Percentiles rank a stretch among this genome's conserved stretches.
Evolutionary conservation across 2,113 vertebrate genomes (phyloP).

Genomic region (Apus apus): DNA sequence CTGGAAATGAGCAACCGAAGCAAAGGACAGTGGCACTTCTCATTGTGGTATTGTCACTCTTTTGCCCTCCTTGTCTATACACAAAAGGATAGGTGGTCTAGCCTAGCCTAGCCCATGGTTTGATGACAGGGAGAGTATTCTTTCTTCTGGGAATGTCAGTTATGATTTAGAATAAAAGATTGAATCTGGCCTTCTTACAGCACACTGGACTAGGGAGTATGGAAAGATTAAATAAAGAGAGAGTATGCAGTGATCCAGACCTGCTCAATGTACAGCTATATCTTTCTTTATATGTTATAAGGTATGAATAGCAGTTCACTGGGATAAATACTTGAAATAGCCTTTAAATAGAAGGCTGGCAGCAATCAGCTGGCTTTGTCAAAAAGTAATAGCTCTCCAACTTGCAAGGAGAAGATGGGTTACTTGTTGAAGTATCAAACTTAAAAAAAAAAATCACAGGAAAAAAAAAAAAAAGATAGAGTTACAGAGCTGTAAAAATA

Average conservation of each 20-base stretch:
- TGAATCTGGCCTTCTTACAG: background rate
- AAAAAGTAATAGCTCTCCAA: background rate
- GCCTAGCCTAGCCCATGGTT: background rate
- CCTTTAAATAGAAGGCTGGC: background rate
- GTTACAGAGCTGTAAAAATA: background rate
- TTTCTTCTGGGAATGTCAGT: background rate
- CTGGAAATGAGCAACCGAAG: background rate
- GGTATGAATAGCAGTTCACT: background rate
- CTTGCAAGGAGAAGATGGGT: background rate
- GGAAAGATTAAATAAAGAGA: background rate
- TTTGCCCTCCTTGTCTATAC: background rate
- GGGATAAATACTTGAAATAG: constrained; percentile 24
- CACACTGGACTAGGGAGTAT: background rate
- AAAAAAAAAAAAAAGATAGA: background rate
- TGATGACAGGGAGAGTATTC: background rate
- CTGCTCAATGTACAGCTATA: background rate
- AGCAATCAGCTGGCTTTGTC: constrained; percentile 44
- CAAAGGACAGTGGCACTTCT: background rate
- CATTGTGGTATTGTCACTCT: background rate
- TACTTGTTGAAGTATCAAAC: background rate
- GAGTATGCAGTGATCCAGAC: background rate
- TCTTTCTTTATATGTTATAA: background rate
- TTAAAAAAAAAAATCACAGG: background rate
- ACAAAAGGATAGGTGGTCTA: background rate
- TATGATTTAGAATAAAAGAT: background rate